Conservation (phyloP, 2,797 vertebrate genomes). For the Furcifer pardalis region DNA sequence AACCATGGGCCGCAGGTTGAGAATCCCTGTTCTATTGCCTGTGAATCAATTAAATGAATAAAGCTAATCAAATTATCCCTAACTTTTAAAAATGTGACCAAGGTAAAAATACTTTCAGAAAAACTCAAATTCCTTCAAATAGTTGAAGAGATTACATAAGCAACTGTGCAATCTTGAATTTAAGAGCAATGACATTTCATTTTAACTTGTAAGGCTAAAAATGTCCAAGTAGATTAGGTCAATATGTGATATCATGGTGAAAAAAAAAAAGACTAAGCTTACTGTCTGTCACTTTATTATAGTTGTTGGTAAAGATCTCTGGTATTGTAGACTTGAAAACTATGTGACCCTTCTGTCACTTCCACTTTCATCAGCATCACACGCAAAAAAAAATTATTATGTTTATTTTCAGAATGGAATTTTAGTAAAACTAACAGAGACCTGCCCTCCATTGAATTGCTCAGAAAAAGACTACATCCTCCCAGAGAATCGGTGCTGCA, state of each 20-base stretch:
- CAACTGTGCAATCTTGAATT: not conserved
- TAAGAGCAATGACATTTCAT: not conserved
- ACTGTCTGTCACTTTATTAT: conserved; percentile 11
- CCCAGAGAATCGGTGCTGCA: conserved; percentile 92
- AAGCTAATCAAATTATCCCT: not conserved
- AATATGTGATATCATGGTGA: not conserved
- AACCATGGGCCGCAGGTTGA: too few species aligned
- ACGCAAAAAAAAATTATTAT: conserved; percentile 26
- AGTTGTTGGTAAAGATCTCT: conserved; percentile 1
- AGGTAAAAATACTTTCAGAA: not conserved
- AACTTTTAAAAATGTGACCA: not conserved
- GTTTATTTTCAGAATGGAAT: conserved; percentile 86
- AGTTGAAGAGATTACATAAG: not conserved
- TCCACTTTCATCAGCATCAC: not conserved
- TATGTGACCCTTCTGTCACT: not conserved
- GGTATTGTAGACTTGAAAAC: not conserved
- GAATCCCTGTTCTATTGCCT: not conserved
- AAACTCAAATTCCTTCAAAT: conserved; percentile 24
- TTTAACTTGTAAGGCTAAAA: not conserved
- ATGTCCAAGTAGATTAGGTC: not conserved
- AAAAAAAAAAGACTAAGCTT: conserved; percentile 32
- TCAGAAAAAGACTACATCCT: conserved; percentile 84
- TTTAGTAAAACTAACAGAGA: conserved; percentile 87
- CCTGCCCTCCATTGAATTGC: conserved; percentile 90
- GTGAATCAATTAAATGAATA: not conserved